Percentiles rank a stretch among this genome's conserved stretches.
These are phyloP conservation scores for Galerucella nymphaeae DNA, from an alignment of 2,888 invertebrate species.

Conservation along the genomic window DNA sequence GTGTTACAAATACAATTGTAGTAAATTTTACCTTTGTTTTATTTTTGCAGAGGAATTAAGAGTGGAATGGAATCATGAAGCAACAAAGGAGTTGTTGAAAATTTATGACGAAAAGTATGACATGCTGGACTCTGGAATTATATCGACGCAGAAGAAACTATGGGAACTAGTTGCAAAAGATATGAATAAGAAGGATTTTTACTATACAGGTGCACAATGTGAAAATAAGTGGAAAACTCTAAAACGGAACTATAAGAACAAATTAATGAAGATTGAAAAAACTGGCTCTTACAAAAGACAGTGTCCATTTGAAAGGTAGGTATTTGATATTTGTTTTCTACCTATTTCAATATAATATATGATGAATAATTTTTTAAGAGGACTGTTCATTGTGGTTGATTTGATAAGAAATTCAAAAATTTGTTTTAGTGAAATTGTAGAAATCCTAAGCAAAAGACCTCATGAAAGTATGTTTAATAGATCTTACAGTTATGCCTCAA, in stretches of 20 bases:
- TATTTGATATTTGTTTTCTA: not conserved
- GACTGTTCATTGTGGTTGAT: not conserved
- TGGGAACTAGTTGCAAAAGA: conserved; percentile 47
- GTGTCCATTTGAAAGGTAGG: conserved; percentile 46
- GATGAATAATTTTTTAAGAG: not conserved
- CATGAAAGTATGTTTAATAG: conserved; percentile 37
- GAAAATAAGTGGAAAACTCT: conserved; percentile 48
- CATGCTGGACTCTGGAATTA: conserved; percentile 46
- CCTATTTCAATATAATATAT: not conserved
- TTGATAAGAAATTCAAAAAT: not conserved
- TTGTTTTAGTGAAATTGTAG: conserved; percentile 41
- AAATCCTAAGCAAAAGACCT: conserved; percentile 44
- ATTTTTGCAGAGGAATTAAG: conserved; percentile 38
- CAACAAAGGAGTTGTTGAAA: conserved; percentile 44
- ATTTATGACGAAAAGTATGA: conserved; percentile 47
- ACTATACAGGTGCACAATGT: conserved; percentile 41
- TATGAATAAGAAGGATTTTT: conserved; percentile 41
- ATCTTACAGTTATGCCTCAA: conserved; percentile 20
- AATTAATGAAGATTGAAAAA: conserved; percentile 39
- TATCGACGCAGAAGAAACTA: conserved; percentile 44
- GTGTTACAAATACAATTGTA: not conserved
- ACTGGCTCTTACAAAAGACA: conserved; percentile 38
- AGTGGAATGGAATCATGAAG: conserved; percentile 44
- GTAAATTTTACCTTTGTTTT: not conserved
- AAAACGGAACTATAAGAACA: conserved; percentile 41